Evolutionary conservation across 2,888 invertebrate genomes (phyloP), one percentile per base, ranked within the genome.

Genomic region (Lobophora halterata): DNA sequence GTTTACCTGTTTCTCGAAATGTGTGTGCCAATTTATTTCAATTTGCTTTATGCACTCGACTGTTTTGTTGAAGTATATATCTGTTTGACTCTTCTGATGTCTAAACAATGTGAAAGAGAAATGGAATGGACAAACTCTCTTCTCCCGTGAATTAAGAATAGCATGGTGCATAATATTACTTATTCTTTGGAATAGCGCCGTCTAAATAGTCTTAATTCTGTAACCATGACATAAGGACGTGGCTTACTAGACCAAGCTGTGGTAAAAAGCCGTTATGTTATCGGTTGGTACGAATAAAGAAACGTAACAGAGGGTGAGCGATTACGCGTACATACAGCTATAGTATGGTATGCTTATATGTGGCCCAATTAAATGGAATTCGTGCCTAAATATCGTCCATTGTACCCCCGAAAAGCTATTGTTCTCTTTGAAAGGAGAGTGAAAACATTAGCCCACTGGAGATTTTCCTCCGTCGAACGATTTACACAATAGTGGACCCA

Each of bases 371-470:
- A 43, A 43, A 26, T 10, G 16, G 25, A 3, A 21, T 37, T 33
- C 32, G 17, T 33, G 10, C 25, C 25, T 21, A 29, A 43, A 37
- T 29, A 33, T 28, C 41, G 31, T 21, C 28, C 24, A 43, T 43
- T 37, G 29, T 62, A 57, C 52, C 57, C n/a, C 49, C 49, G 49
- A 46, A 29, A 28, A 38, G 39, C 61, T 37, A 59, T 69, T 66
- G 62, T 68, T 62, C 61, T 52, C 49, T 52, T 49, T 58, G 52
- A 61, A 61, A 58, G 56, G 54, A 58, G 58, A 58, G 62, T 55
- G 50, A 63, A 64, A 67, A 65, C 63, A 62, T 67, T 61, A 65
- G 55, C 55, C 58, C 55, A 49, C 52, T 50, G 52, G 58, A 64
- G 61, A 68, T 44, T 42, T 61, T 55, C 48, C 53, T 54, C 49